phyloP scores from a whole-genome alignment of 2,888 invertebrate genomes.

The Onthophagus sagittarius region DNA sequence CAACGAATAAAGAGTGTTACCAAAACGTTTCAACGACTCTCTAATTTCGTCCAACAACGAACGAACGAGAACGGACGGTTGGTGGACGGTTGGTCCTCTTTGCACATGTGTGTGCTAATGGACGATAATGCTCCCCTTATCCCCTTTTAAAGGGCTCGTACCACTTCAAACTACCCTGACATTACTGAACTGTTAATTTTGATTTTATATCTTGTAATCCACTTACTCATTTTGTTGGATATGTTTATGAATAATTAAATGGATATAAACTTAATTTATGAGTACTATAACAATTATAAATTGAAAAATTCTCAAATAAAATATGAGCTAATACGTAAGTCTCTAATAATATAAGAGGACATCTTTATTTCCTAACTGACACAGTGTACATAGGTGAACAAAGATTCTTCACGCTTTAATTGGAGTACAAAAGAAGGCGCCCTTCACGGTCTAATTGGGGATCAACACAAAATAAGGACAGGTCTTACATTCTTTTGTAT shows the following conservation, averaged over 20 bases:
- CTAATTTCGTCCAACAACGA: not conserved
- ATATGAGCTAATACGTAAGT: too few species aligned
- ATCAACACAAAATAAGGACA: too few species aligned
- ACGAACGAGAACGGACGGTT: not conserved
- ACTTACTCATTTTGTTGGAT: not conserved
- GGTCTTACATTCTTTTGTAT: too few species aligned
- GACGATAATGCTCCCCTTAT: not conserved
- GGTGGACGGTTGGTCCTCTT: not conserved
- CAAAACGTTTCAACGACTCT: not conserved
- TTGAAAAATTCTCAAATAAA: not conserved
- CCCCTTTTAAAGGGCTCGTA: not conserved
- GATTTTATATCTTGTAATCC: not conserved
- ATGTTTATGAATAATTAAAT: not conserved
- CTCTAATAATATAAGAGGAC: too few species aligned
- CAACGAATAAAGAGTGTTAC: not conserved
- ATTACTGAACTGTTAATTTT: not conserved
- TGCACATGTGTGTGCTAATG: not conserved
- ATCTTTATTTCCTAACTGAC: too few species aligned
- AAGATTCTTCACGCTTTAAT: too few species aligned
- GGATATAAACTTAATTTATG: not conserved
- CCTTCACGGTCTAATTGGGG: too few species aligned
- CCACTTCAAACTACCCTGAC: not conserved
- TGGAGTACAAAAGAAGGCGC: too few species aligned
- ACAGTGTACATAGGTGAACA: too few species aligned
- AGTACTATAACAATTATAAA: not conserved